A percentile compares a stretch with the other conserved stretches of the same genome.
Evolutionary conservation across 2,888 invertebrate genomes (phyloP).

Genomic region (Apamea anceps): DNA sequence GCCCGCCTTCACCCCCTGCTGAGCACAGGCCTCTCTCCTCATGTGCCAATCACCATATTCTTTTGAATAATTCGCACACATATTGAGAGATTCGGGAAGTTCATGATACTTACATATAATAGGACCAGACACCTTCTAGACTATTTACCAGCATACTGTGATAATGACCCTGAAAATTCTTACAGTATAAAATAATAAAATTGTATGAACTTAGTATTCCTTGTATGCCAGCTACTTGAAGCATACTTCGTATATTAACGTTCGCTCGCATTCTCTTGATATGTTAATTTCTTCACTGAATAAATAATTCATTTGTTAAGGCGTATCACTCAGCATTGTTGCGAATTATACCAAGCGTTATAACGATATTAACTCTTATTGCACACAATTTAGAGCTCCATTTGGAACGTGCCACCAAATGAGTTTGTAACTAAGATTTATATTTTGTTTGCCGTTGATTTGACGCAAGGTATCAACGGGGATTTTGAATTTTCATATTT

Average conservation of each 20-base stretch:
- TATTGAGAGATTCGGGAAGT: neutral
- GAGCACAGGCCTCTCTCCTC: too few species aligned
- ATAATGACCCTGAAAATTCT: neutral
- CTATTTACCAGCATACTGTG: neutral
- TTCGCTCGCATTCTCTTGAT: slow-evolving; percentile 80
- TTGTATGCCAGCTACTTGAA: slow-evolving; percentile 2
- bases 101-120: neutral
- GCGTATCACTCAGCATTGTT: slow-evolving; percentile 84
- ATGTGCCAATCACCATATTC: too few species aligned
- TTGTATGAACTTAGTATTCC: slow-evolving; percentile 1
- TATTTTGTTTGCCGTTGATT: slow-evolving; percentile 69
- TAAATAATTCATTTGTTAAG: slow-evolving; percentile 89
- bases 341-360: slow-evolving; percentile 70
- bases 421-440: slow-evolving; percentile 70
- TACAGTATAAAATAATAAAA: neutral
- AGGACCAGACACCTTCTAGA: too few species aligned
- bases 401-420: slow-evolving; percentile 63
- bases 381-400: slow-evolving; percentile 64
- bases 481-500: slow-evolving; percentile 66
- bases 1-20: neutral
- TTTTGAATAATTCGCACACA: neutral
- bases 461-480: slow-evolving; percentile 63
- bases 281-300: slow-evolving; percentile 88
- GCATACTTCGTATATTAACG: slow-evolving; percentile 52
- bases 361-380: slow-evolving; percentile 67